A percentile compares a stretch with the other conserved stretches of the same genome.
Conservation (phyloP, 2,797 vertebrate genomes). For the Chelmon rostratus region DNA sequence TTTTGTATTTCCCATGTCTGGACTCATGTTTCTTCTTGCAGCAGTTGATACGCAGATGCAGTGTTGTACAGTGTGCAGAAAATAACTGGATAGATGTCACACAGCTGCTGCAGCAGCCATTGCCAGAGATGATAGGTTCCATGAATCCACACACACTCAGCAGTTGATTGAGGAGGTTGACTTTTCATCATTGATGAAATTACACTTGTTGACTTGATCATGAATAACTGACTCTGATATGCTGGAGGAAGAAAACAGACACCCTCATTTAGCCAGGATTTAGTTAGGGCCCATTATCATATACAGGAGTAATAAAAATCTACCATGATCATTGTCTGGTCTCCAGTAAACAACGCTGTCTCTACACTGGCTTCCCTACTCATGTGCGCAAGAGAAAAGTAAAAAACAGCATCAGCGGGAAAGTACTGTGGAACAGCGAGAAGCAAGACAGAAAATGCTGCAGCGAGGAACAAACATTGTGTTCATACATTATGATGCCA, state of each 20-base stretch:
- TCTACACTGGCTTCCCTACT: neutral
- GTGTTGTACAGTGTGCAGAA: neutral
- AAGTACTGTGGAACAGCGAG: neutral
- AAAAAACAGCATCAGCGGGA: conserved; percentile 1
- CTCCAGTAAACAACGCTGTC: neutral
- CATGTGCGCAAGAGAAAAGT: neutral
- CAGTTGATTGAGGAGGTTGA: neutral
- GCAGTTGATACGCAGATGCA: neutral
- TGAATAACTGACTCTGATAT: no score
- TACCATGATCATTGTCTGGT: neutral
- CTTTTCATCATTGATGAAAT: neutral
- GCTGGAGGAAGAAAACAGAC: neutral
- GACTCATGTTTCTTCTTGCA: neutral
- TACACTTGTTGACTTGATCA: neutral
- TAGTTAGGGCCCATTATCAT: neutral
- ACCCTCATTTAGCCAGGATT: neutral
- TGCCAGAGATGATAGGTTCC: neutral
- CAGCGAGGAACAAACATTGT: conserved; percentile 16
- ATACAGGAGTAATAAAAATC: neutral
- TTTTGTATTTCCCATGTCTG: neutral
- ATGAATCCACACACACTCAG: neutral
- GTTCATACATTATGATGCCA: conserved; percentile 36
- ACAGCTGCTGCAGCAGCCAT: conserved; percentile 15
- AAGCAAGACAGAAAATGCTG: conserved; percentile 1
- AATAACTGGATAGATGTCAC: conserved; percentile 4